Conservation (phyloP, 2,797 vertebrate genomes). For the Erpetoichthys calabaricus region DNA sequence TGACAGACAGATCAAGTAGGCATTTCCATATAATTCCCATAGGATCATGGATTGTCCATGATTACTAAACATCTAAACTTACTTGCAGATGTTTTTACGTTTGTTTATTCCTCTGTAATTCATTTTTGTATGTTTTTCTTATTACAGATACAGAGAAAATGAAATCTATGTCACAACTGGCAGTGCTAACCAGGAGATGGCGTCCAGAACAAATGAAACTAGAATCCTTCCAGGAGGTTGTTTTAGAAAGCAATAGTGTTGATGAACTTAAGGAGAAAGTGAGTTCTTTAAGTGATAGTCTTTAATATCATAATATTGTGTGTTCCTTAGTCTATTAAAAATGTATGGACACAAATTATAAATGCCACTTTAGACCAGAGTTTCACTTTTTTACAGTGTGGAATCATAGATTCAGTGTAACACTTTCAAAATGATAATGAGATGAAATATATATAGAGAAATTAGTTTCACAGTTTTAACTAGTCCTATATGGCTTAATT, state of each 20-base stretch:
- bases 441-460: no score
- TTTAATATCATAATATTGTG: not conserved
- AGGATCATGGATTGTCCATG: no score
- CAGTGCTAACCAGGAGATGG: constrained; percentile 80
- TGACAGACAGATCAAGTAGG: no score
- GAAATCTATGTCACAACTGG: constrained; percentile 97
- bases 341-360: no score
- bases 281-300: constrained; percentile 13
- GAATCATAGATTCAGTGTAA: no score
- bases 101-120: not conserved
- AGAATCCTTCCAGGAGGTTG: constrained; percentile 82
- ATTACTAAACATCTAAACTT: not conserved
- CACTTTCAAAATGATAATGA: no score
- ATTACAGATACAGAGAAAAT: constrained; percentile 79
- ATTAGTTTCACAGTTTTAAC: no score
- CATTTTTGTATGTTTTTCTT: not conserved
- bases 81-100: not conserved
- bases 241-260: constrained; percentile 89
- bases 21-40: no score
- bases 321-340: no score
- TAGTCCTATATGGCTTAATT: no score
- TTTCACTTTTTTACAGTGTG: no score
- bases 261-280: constrained; percentile 93
- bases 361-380: no score
- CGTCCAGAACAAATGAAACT: constrained; percentile 78